Conservation (phyloP, 2,888 invertebrate species). For the Himalopsyche japonica region DNA sequence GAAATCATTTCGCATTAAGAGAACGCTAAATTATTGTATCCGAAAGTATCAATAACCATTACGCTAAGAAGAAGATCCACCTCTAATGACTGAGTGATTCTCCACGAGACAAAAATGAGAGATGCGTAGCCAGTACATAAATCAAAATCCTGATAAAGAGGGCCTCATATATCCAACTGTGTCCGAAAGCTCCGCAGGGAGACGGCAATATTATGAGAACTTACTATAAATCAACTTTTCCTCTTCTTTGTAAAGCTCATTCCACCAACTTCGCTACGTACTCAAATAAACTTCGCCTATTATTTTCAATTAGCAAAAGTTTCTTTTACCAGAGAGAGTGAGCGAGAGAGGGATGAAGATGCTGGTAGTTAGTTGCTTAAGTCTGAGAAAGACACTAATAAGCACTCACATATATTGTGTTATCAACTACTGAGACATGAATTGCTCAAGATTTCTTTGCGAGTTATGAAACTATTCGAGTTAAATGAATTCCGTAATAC, state of each 20-base stretch:
- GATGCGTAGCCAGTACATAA: background rate
- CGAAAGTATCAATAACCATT: background rate
- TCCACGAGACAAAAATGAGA: background rate
- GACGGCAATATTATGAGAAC: conserved; percentile 18
- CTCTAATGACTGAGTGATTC: background rate
- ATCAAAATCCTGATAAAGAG: background rate
- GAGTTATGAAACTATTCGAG: background rate
- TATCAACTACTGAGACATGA: background rate
- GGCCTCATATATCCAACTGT: background rate
- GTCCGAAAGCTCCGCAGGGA: conserved; percentile 13
- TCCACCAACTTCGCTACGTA: conserved; percentile 26
- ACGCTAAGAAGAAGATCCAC: background rate
- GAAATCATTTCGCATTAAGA: too few species aligned
- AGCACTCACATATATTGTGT: conserved; percentile 32
- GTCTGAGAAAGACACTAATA: conserved; percentile 28
- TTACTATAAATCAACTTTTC: conserved; percentile 36
- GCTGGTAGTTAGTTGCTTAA: background rate
- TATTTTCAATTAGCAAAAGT: conserved; percentile 39
- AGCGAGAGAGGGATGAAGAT: background rate
- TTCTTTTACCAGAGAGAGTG: conserved; percentile 21
- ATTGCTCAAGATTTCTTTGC: background rate
- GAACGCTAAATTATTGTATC: too few species aligned
- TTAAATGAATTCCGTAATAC: background rate
- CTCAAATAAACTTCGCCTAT: conserved; percentile 34
- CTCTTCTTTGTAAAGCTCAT: conserved; percentile 29